Evolutionary conservation across 2,797 vertebrate species (phyloP), one percentile per base, ranked within the genome.

Genomic region (Jordanella pulchra): DNA sequence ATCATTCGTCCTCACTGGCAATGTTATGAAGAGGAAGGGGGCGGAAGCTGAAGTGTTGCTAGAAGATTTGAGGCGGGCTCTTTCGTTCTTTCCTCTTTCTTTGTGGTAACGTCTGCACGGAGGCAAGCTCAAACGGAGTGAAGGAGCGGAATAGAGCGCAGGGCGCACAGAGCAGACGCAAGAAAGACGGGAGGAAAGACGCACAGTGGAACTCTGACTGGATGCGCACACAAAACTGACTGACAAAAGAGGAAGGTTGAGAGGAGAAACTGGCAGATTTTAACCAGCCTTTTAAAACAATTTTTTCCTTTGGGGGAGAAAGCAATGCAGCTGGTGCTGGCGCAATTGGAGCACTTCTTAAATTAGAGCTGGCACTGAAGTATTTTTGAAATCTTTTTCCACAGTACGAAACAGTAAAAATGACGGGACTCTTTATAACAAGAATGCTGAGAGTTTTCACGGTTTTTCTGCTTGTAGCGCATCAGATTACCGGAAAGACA

Each of bases 1-100:
- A 80, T 87, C 92, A 91, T 95, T 97, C 96, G 95, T 95, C 92
- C 95, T 94, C 93, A 89, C 94, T 91, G 92, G 75, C 93, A 89
- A 81, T 93, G 92, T 44, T 35, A 63, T 42, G 42, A 44, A 44
- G 42, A 42, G 94, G 78, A 94, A 61, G 42, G 17, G 82, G 93
- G 84, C 92, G 92, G 93, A 81, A 50, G 93, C 90, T 89, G 63
- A 80, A 89, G 81, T 78, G 83, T 74, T 71, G 82, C 81, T 76
- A 87, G 79, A 89, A 79, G 92, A 93, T 88, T 91, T 79, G 91
- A 94, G 93, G 94, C 83, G 93, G 85, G 94, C 93, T 88, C 86
- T 92, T 92, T 61, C 58, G 30, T 60, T 35, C 10, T 60, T 60
- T 35, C 56, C 58, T 61, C 32, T 76, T 81, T 93, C 87, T 86